Percentiles rank a stretch among this genome's conserved stretches.
Evolutionary conservation across 2,113 vertebrate species (phyloP).

Genomic region (Aspiorhynchus laticeps): DNA sequence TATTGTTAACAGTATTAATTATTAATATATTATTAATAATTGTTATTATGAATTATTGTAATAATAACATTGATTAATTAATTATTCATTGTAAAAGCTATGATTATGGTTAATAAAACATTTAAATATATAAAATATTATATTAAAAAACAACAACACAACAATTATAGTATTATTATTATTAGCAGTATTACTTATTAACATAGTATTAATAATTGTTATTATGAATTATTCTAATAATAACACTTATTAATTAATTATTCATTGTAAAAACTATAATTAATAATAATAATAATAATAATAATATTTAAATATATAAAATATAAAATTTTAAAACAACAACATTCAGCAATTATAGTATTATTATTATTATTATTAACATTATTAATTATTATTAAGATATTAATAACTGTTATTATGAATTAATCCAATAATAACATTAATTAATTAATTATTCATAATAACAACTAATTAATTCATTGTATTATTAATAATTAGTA

Average conservation of each 20-base stretch:
- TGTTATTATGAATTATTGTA: no score
- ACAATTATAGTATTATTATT: neutral
- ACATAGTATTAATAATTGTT: no score
- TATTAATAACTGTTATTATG: neutral
- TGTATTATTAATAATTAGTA: neutral
- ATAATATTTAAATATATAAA: neutral
- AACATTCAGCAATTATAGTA: neutral
- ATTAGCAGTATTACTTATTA: no score
- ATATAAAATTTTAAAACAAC: neutral
- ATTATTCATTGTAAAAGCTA: no score
- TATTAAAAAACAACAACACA: neutral
- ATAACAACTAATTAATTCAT: neutral
- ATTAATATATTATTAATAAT: no score
- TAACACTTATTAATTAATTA: no score
- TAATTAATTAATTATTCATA: neutral
- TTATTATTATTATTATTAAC: neutral
- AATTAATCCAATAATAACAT: neutral
- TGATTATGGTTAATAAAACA: neutral
- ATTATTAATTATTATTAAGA: neutral
- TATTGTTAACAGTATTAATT: no score
- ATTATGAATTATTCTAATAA: no score
- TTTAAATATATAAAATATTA: neutral
- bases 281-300: no score
- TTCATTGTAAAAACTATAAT: no score
- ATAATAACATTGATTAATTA: no score